These are phyloP conservation scores for Thryonomys swinderianus DNA, from an alignment of 2,113 vertebrate genomes.

Conservation along the genomic window DNA sequence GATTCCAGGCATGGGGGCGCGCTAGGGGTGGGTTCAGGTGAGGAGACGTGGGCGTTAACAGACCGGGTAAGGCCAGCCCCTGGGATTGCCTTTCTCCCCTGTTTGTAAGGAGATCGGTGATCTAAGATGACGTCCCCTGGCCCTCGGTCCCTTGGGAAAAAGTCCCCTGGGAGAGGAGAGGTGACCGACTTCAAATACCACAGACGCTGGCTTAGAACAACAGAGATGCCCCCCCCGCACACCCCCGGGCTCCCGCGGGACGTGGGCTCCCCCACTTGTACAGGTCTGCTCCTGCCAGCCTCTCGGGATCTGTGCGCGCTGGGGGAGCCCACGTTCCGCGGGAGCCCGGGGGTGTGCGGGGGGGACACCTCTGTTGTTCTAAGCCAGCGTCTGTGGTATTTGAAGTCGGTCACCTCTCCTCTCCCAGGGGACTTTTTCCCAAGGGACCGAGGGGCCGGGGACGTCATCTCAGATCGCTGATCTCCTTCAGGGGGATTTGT, in stretches of 20 bases:
- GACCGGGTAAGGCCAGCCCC: rapidly evolving
- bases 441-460: constrained; percentile 78
- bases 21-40: not conserved
- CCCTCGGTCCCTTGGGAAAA: constrained; percentile 81
- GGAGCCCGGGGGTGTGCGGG: not conserved
- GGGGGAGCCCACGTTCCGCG: constrained; percentile 60
- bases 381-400: constrained; percentile 80
- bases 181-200: constrained; percentile 82
- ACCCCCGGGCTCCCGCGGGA: not conserved
- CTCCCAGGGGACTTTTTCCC: constrained; percentile 79
- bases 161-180: constrained; percentile 73
- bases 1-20: rapidly evolving
- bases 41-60: not conserved
- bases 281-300: constrained; percentile 72
- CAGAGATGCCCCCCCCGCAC: constrained; percentile 27
- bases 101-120: constrained; percentile 73
- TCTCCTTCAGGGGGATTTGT: constrained; percentile 88
- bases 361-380: constrained; percentile 76
- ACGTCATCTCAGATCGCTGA: constrained; percentile 81
- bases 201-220: constrained; percentile 83
- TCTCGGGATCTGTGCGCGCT: constrained; percentile 70
- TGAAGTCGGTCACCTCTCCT: constrained; percentile 81
- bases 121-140: constrained; percentile 81
- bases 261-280: constrained; percentile 57
- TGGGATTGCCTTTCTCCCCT: rapidly evolving